These are phyloP conservation scores for Boleophthalmus pectinirostris DNA, from an alignment of 2,113 vertebrate species.

Conservation along the genomic window DNA sequence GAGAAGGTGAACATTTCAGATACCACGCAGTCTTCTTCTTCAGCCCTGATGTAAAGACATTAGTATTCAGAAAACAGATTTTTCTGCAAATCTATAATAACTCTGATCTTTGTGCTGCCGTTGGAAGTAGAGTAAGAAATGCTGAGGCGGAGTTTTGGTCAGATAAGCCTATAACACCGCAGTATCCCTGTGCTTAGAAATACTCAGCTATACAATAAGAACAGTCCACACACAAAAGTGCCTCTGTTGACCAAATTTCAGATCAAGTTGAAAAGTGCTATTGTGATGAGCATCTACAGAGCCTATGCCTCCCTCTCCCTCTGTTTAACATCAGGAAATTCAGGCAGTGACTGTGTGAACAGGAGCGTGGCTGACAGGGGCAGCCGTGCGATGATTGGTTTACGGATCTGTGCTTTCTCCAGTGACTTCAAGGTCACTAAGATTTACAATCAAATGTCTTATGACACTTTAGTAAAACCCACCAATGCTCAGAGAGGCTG, in stretches of 20 bases:
- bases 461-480: constrained; percentile 84
- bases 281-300: constrained; percentile 30
- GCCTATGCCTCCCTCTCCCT: constrained; percentile 52
- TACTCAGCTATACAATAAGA: constrained; percentile 20
- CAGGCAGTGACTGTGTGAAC: constrained; percentile 78
- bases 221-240: constrained; percentile 16
- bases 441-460: constrained; percentile 91
- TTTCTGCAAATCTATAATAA: constrained; percentile 73
- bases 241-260: constrained; percentile 39
- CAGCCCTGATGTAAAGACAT: constrained; percentile 74
- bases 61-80: constrained; percentile 68
- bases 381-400: constrained; percentile 90
- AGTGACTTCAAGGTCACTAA: constrained; percentile 89
- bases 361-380: constrained; percentile 84
- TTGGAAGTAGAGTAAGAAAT: constrained; percentile 53
- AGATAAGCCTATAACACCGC: constrained; percentile 48
- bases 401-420: constrained; percentile 89
- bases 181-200: constrained; percentile 18
- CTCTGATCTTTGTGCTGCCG: constrained; percentile 69
- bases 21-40: constrained; percentile 39
- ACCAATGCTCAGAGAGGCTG: constrained; percentile 77
- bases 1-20: constrained; percentile 32
- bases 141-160: constrained; percentile 57
- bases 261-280: constrained; percentile 33
- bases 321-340: constrained; percentile 74